Evolutionary conservation across 2,888 invertebrate genomes (phyloP).

Genomic region (Antitype chi): DNA sequence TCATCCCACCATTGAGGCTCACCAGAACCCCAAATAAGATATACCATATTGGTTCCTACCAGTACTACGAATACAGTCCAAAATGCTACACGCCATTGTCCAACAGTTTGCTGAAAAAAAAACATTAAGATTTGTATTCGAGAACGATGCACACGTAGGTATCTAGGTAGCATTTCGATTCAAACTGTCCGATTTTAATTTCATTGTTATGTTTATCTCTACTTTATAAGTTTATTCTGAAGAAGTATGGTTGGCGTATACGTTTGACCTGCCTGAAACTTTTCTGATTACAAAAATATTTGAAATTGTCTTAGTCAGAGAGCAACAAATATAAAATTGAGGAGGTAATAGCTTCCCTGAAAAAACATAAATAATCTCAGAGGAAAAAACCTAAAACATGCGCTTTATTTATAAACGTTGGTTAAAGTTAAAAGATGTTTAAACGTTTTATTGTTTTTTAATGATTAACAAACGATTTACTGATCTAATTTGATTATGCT

Average conservation of each 20-base stretch:
- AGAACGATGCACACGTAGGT: background rate
- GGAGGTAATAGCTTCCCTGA: conserved; percentile 72
- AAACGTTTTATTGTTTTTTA: too few species aligned
- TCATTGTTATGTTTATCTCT: background rate
- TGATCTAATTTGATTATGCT: conserved; percentile 17
- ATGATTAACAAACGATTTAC: background rate
- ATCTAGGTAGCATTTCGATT: background rate
- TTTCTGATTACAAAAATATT: background rate
- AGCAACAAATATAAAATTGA: background rate
- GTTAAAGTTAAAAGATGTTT: too few species aligned
- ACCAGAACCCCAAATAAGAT: conserved; percentile 93
- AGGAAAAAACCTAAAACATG: background rate
- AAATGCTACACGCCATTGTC: conserved; percentile 94
- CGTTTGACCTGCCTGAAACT: too few species aligned
- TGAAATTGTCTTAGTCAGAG: background rate
- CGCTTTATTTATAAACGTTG: too few species aligned
- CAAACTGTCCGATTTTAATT: background rate
- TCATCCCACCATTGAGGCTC: conserved; percentile 95
- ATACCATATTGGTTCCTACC: conserved; percentile 92
- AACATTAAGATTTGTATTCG: background rate
- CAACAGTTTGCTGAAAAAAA: conserved; percentile 89
- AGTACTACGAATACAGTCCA: conserved; percentile 94
- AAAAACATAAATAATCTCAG: conserved; percentile 65
- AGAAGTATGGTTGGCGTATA: background rate
- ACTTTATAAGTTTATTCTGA: background rate